Conservation (phyloP, 1,140 invertebrate species). For the Caerostris extrusa region DNA sequence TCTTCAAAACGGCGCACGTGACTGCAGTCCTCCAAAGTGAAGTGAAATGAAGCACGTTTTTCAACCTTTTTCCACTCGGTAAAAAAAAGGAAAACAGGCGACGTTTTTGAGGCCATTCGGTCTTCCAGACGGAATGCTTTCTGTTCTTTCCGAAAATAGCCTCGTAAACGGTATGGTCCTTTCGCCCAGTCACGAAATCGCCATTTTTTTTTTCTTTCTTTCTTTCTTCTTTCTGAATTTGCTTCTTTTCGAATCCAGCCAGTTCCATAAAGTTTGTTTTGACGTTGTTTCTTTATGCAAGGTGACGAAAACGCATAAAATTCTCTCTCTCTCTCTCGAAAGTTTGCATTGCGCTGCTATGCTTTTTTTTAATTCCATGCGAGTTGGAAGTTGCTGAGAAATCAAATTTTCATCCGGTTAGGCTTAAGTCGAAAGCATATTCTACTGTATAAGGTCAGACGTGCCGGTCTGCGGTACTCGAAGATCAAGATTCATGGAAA, state of each 20-base stretch:
- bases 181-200: neutral
- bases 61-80: neutral
- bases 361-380: too few relatives aligned
- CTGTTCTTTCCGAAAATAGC: neutral
- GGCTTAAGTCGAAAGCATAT: too few relatives aligned
- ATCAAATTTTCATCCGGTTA: too few relatives aligned
- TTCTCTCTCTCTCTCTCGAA: neutral
- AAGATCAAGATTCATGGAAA: too few relatives aligned
- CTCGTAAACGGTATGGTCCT: neutral
- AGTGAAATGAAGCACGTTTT: conserved; percentile 27
- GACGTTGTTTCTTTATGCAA: neutral
- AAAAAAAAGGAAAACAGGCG: neutral
- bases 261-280: neutral
- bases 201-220: neutral
- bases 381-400: too few relatives aligned
- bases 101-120: neutral
- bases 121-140: neutral
- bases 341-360: too few relatives aligned
- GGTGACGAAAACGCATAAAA: neutral
- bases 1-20: neutral
- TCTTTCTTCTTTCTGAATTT: neutral
- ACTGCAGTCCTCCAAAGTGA: neutral
- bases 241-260: neutral
- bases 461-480: too few relatives aligned
- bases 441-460: too few relatives aligned